phyloP scores from a whole-genome alignment of 1,140 invertebrate species.

The Panonychus citri region DNA sequence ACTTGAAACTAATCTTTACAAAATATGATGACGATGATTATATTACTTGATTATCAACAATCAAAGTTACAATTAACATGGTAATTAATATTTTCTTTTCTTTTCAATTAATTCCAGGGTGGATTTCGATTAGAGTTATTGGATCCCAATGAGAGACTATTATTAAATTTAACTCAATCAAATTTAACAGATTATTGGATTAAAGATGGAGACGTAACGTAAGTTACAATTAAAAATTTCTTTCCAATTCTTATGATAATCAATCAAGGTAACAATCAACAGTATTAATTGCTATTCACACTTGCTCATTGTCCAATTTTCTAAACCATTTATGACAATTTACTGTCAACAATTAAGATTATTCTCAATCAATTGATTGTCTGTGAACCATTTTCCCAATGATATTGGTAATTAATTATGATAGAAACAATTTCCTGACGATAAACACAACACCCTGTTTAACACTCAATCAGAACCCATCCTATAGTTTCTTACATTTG shows the following conservation, averaged over 20 bases:
- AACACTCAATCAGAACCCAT: too few relatives aligned
- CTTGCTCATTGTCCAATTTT: neutral
- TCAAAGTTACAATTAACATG: too few relatives aligned
- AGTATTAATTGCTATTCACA: neutral
- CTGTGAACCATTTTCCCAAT: too few relatives aligned
- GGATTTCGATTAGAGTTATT: slow-evolving; percentile 61
- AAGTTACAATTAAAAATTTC: slow-evolving; percentile 24
- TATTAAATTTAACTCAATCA: slow-evolving; percentile 50
- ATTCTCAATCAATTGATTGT: neutral
- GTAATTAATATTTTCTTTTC: neutral
- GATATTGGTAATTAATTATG: too few relatives aligned
- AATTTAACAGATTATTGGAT: slow-evolving; percentile 45
- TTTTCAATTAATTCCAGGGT: slow-evolving; percentile 35
- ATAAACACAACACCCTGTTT: too few relatives aligned
- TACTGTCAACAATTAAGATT: neutral
- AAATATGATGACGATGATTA: too few relatives aligned
- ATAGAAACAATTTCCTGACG: too few relatives aligned
- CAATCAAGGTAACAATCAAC: too few relatives aligned
- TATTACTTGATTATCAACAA: too few relatives aligned
- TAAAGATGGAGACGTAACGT: slow-evolving; percentile 49
- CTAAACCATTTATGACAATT: neutral
- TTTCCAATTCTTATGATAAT: neutral
- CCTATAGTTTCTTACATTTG: too few relatives aligned
- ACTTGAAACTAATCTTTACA: too few relatives aligned
- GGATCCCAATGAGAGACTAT: slow-evolving; percentile 48